phyloP scores from a whole-genome alignment of 2,888 invertebrate genomes.

The Aporophyla lueneburgensis region DNA sequence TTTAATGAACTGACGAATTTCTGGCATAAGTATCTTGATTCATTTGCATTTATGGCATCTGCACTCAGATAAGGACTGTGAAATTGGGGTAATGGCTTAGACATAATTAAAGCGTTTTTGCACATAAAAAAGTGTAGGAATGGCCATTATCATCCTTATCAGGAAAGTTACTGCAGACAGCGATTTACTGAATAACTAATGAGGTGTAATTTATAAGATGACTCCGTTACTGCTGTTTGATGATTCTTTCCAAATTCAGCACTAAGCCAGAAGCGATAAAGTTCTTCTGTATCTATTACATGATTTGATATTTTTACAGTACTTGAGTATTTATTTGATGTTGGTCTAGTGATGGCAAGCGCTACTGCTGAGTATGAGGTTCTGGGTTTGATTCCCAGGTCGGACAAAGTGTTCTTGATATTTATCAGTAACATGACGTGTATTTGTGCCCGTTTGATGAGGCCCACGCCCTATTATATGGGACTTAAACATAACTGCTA shows the following conservation, averaged over 20 bases:
- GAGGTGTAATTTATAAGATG: background rate
- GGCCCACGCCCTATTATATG: background rate
- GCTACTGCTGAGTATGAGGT: background rate
- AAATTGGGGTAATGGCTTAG: conserved; percentile 24
- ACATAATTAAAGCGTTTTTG: conserved; percentile 23
- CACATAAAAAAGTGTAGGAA: conserved; percentile 23
- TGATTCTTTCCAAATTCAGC: background rate
- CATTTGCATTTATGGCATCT: conserved; percentile 21
- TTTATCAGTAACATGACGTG: too few species aligned
- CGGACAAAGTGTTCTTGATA: background rate
- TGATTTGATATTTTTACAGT: background rate
- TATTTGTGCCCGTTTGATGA: background rate
- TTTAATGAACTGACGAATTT: background rate
- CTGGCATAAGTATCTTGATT: conserved; percentile 8
- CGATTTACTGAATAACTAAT: conserved; percentile 1
- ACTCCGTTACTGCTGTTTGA: background rate
- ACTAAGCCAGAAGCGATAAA: background rate
- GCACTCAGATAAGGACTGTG: background rate
- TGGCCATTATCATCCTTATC: conserved; percentile 7
- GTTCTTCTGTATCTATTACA: background rate
- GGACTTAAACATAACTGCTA: background rate
- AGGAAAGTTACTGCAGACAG: background rate
- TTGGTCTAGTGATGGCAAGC: background rate
- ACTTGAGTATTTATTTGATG: background rate
- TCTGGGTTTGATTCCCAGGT: background rate